These are phyloP conservation scores for Reticulitermes speratus DNA, from an alignment of 1,140 invertebrate genomes.

Conservation along the genomic window DNA sequence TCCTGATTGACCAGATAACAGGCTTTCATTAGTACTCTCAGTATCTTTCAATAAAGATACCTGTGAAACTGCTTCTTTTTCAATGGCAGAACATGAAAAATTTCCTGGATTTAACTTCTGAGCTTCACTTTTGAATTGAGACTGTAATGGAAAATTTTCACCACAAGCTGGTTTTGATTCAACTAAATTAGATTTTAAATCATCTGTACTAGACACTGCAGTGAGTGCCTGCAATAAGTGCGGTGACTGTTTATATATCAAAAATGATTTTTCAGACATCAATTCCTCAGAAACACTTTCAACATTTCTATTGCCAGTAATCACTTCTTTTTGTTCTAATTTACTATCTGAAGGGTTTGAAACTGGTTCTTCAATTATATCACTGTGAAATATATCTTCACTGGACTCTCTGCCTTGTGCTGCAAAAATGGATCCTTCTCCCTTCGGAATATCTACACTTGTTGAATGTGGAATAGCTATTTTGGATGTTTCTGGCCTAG, in stretches of 20 bases:
- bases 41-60: not conserved
- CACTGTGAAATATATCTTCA: not conserved
- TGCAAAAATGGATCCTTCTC: not conserved
- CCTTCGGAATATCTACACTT: not conserved
- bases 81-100: not conserved
- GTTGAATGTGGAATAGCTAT: not conserved
- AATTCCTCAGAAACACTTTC: not conserved
- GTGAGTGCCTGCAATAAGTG: not conserved
- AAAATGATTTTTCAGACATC: not conserved
- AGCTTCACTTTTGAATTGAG: not conserved
- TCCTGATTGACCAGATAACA: not conserved
- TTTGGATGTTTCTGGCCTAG: not conserved
- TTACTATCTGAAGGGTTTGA: not conserved
- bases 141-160: not conserved
- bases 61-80: not conserved
- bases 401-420: too few relatives aligned
- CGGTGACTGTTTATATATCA: too few relatives aligned
- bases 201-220: not conserved
- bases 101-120: not conserved
- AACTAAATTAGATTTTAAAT: not conserved
- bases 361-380: not conserved
- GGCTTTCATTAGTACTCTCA: not conserved
- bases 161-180: not conserved
- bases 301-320: not conserved
- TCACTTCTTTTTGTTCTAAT: not conserved